Conservation (phyloP, 2,797 vertebrate genomes). For the Mormyrus proboscirostris region DNA sequence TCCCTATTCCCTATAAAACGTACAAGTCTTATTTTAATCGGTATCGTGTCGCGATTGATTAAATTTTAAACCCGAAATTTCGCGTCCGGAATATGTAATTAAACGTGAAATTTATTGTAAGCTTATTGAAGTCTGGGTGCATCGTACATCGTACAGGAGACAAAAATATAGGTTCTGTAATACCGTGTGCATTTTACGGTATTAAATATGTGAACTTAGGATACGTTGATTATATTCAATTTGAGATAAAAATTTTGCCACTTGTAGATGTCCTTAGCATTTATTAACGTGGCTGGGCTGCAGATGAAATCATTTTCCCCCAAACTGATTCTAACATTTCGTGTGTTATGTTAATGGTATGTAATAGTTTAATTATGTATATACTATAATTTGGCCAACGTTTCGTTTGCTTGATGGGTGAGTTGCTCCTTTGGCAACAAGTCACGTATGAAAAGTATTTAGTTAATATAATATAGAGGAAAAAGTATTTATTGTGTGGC, state of each 20-base stretch:
- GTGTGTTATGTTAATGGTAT: background rate
- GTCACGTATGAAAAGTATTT: constrained; percentile 24
- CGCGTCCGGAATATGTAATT: background rate
- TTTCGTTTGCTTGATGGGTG: background rate
- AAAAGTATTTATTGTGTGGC: background rate
- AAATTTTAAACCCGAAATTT: background rate
- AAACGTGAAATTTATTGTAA: background rate
- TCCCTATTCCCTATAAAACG: background rate
- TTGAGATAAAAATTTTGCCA: background rate
- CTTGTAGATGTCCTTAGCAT: background rate
- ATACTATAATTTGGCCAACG: background rate
- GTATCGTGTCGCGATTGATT: no score
- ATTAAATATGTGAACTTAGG: background rate
- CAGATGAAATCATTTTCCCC: background rate
- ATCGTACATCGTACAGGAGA: background rate
- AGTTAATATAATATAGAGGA: constrained; percentile 5
- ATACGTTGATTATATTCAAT: background rate
- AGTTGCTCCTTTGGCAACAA: background rate
- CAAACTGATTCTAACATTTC: background rate
- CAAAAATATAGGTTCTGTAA: background rate
- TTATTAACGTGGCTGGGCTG: background rate
- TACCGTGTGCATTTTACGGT: background rate
- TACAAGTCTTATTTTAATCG: background rate
- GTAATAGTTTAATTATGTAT: background rate
- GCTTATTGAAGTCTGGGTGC: background rate